Conservation (phyloP, 2,888 invertebrate species). For the Philereme vetulata region DNA sequence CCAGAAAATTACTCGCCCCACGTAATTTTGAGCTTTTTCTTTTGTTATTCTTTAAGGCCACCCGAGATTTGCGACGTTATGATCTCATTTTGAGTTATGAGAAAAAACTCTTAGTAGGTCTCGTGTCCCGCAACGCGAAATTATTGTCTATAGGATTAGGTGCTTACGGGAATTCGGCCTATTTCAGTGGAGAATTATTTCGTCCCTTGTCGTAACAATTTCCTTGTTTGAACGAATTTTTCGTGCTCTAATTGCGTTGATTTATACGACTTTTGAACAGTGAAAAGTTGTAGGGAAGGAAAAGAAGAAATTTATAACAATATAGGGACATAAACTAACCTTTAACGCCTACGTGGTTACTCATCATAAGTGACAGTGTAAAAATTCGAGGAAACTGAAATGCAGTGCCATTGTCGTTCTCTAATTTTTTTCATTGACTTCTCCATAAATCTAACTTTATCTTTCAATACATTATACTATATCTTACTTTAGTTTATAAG, state of each 20-base stretch:
- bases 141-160: slow-evolving; percentile 77
- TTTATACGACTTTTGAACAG: slow-evolving; percentile 37
- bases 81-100: slow-evolving; percentile 83
- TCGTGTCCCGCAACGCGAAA: slow-evolving; percentile 66
- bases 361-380: neutral
- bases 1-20: slow-evolving; percentile 79
- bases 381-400: neutral
- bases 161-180: slow-evolving; percentile 58
- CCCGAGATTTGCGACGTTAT: slow-evolving; percentile 79
- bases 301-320: slow-evolving; percentile 35
- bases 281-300: slow-evolving; percentile 41
- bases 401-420: neutral
- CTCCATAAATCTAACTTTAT: no score
- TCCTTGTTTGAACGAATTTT: slow-evolving; percentile 44
- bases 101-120: slow-evolving; percentile 78
- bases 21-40: slow-evolving; percentile 80
- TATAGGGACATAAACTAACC: neutral
- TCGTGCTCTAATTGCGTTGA: slow-evolving; percentile 36
- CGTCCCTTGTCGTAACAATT: slow-evolving; percentile 41
- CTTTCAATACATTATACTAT: no score
- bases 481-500: no score
- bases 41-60: slow-evolving; percentile 79
- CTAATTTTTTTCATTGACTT: neutral
- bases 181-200: slow-evolving; percentile 45
- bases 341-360: neutral